These are phyloP conservation scores for Cliona cf. orientalis DNA, from an alignment of 37 sponge, comb jelly and placozoan genomes.

Conservation along the genomic window DNA sequence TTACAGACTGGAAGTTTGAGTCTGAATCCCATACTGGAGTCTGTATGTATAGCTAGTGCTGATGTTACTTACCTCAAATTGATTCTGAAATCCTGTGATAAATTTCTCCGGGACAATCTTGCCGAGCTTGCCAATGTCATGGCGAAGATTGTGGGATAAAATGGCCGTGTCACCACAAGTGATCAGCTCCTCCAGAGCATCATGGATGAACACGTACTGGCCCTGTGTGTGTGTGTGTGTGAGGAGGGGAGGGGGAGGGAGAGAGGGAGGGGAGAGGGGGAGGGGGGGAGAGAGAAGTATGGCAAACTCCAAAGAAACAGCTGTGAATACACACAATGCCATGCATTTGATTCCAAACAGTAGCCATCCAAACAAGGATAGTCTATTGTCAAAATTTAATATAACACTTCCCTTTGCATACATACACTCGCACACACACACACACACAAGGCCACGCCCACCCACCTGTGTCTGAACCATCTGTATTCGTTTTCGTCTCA, in stretches of 20 bases:
- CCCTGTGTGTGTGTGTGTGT: no score
- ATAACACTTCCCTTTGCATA: neutral
- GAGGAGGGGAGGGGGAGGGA: no score
- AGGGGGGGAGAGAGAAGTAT: no score
- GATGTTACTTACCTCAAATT: slow-evolving; percentile 87
- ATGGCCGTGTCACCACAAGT: slow-evolving; percentile 86
- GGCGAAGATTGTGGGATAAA: slow-evolving; percentile 22
- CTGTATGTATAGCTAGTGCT: no score
- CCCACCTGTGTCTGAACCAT: slow-evolving; percentile 81
- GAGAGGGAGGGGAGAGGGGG: no score
- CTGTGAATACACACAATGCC: no score
- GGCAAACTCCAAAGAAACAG: no score
- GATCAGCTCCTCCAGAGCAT: slow-evolving; percentile 88
- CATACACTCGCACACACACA: neutral
- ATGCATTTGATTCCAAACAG: no score
- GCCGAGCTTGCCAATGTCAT: slow-evolving; percentile 37
- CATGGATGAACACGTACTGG: slow-evolving; percentile 94
- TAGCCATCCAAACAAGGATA: no score
- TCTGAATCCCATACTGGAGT: no score
- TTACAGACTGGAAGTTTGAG: no score
- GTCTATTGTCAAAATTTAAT: neutral
- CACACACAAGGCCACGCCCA: neutral
- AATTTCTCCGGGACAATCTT: slow-evolving; percentile 15
- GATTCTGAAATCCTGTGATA: slow-evolving; percentile 59
- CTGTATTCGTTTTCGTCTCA: slow-evolving; percentile 48